Base-by-base conservation (phyloP, 2,797 vertebrate species). In the Leptoclinus maculatus region DNA sequence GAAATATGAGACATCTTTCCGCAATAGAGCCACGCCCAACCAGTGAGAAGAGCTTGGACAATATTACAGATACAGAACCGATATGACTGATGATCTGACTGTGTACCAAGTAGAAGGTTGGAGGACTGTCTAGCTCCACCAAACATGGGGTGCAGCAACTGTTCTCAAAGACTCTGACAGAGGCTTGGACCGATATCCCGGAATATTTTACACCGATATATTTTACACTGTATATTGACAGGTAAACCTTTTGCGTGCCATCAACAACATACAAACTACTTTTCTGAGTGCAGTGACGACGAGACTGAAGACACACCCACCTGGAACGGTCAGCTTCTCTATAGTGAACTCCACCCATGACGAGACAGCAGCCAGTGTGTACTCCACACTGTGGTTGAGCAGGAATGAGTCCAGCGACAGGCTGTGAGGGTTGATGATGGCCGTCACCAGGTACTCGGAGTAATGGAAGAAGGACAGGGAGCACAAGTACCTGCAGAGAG, bases 391-490 rank as follows among this genome's bases (percentile, higher is more conserved):
- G 94, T 99, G 98, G 90, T 99, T 99, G 84, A 99, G 96, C 41
- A 99, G 96, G 87, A 99, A 99, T 0, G 98, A 99, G 87, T 99
- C 98, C 88, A 99, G 90, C 0, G 97, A 97, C 66, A 99, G 94
- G 83, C 97, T 99, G 77, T 93, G 96, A 1, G 98, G 98, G 87
- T 99, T 99, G 87, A 99, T 99, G 88, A 99, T 89, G 47, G 98
- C 97, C 0, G 98, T 99, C 84, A 99, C 97, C 89, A 99, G 92
- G 90, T 99, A 99, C 86, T 99, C 98, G 0, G 98, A 97, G 91
- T 98, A 99, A 87, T 99, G 98, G 94, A 99, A 99, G n/a, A 99
- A 94, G 0, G 97, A 96, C 69, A 99, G 92, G 0, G 97, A 99
- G 82, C 97, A 99, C 96, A 99, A 94, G 74, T 99, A 99, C 98